phyloP scores from a whole-genome alignment of 1,140 invertebrate species.

The Drosophila tropicalis region DNA sequence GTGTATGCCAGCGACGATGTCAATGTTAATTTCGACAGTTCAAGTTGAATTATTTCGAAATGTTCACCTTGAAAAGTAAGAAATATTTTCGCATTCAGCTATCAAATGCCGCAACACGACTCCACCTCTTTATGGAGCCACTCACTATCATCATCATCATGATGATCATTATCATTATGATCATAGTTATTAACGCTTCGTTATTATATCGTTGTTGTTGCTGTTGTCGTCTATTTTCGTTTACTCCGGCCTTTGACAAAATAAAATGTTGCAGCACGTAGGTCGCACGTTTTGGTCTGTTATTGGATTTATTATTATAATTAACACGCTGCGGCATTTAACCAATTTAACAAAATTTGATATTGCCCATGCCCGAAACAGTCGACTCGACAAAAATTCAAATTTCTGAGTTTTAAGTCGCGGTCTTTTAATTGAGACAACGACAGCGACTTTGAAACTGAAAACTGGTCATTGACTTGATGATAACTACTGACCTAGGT shows the following conservation, averaged over 20 bases:
- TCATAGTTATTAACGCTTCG: constrained; percentile 62
- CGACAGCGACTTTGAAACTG: constrained; percentile 40
- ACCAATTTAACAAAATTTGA: constrained; percentile 40
- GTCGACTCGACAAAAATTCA: constrained; percentile 7
- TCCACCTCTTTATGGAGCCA: constrained; percentile 57
- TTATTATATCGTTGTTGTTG: constrained; percentile 27
- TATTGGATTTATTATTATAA: constrained; percentile 79
- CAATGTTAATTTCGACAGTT: constrained; percentile 77
- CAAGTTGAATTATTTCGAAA: constrained; percentile 80
- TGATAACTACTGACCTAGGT: constrained; percentile 17
- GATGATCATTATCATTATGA: constrained; percentile 44
- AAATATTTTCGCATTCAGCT: constrained; percentile 57
- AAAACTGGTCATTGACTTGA: constrained; percentile 24
- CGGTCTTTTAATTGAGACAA: constrained; percentile 6
- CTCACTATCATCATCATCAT: constrained; percentile 43
- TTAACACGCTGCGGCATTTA: constrained; percentile 66
- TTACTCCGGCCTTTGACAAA: constrained; percentile 68
- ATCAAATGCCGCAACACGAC: constrained; percentile 47
- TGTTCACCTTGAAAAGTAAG: constrained; percentile 76
- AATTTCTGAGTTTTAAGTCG: background rate
- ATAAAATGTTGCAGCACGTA: constrained; percentile 64
- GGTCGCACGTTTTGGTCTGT: constrained; percentile 74
- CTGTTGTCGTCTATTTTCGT: constrained; percentile 48
- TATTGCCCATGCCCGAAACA: constrained; percentile 14
- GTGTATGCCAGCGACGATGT: constrained; percentile 64